phyloP scores from a whole-genome alignment of 92 coral and sea anemone genomes.

The Actinernus sp. region DNA sequence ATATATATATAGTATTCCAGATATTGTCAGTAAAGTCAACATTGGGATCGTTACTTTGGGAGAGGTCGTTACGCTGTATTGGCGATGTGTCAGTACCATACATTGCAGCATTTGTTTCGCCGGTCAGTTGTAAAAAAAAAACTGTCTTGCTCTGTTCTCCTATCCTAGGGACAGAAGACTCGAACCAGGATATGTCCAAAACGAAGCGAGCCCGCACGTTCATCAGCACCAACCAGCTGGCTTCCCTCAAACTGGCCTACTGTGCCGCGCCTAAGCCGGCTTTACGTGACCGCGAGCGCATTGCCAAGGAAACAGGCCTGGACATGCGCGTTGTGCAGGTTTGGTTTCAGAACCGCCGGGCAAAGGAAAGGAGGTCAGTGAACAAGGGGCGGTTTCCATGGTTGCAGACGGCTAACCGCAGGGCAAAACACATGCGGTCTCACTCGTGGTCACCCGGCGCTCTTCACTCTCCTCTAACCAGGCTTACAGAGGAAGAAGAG shows the following conservation, averaged over 20 bases:
- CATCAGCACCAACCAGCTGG: conserved; percentile 70
- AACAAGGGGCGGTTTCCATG: conserved; percentile 55
- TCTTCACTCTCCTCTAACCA: neutral
- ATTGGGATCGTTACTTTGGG: too few species aligned
- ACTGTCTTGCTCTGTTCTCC: too few species aligned
- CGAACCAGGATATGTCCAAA: conserved; percentile 36
- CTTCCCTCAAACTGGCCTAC: conserved; percentile 68
- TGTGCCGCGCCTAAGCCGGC: conserved; percentile 66
- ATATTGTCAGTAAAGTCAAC: too few species aligned
- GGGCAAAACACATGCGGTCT: conserved; percentile 22
- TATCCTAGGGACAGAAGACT: neutral
- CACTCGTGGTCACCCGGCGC: conserved; percentile 40
- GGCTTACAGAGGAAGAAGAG: conserved; percentile 20
- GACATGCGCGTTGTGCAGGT: conserved; percentile 93
- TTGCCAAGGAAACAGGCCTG: conserved; percentile 78
- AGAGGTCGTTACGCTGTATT: too few species aligned
- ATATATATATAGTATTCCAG: too few species aligned
- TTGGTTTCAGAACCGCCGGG: conserved; percentile 97
- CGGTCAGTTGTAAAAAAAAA: too few species aligned
- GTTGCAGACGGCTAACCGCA: conserved; percentile 30
- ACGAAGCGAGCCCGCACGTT: conserved; percentile 84
- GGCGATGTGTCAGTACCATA: too few species aligned
- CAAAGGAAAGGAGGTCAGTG: conserved; percentile 66
- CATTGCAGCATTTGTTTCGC: too few species aligned
- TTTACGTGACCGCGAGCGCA: conserved; percentile 72